Evolutionary conservation across 1,140 invertebrate species (phyloP), one percentile per base, ranked within the genome.

Genomic region (Papilio dardanus): DNA sequence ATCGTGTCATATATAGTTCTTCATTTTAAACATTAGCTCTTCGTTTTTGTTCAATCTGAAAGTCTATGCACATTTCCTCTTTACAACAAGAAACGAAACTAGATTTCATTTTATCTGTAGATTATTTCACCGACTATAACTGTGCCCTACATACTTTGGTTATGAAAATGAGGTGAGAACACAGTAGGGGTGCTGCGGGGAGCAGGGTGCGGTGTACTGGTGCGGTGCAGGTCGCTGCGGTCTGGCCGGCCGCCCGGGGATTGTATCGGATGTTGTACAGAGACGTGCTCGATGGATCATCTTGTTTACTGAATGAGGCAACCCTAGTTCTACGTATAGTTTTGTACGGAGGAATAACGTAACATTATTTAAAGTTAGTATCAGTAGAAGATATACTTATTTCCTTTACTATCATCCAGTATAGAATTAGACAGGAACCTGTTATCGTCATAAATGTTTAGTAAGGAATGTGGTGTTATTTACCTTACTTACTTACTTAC

Each of bases 221-320:
- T 71, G 69, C 69, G 69, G 69, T 71, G 69, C 69, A 71, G 69
- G 69, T 71, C 50, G 46, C 3, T 50, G 42, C 69, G 69, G 42
- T 71, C 69, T 71, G 69, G 69, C 42, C 8, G 28, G 42, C 12
- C 42, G 69, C 69, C 69, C 69, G 46, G 31, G 46, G 30, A 54
- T 73, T 73, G 71, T 73, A 73, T 31, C 46, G 46, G 28, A 54
- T 73, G 31, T 58, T 33, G 71, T 21, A 73, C 46, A 19, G 66
- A 37, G 67, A 37, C 19, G n/a, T 21, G 19, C 16, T 35, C 66
- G n/a, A 69, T 69, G 67, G 67, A 69, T 40, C 33, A n/a, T 69
- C 67, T 69, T 69, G 67, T 69, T 69, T 69, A 40, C 67, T 69
- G 67, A 42, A 69, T 69, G 67, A 42, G 67, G 19, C 21, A 37